A percentile compares a stretch with the other conserved stretches of the same genome.
These are phyloP conservation scores for Sisyra nigra DNA, from an alignment of 2,888 invertebrate genomes.

Conservation along the genomic window DNA sequence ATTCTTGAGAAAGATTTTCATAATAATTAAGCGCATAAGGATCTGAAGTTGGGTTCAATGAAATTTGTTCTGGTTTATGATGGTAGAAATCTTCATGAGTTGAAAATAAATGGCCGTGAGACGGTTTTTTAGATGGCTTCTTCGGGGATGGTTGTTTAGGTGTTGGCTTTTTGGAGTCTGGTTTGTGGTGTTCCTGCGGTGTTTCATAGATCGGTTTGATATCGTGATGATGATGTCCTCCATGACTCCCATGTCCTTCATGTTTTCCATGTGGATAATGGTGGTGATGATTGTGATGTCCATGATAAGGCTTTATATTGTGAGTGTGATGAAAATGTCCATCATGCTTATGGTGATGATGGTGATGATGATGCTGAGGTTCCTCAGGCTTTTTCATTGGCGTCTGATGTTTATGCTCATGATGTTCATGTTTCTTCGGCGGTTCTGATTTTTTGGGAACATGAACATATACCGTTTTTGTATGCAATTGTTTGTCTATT, in stretches of 20 bases:
- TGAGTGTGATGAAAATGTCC: constrained; percentile 5
- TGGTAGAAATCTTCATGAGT: constrained; percentile 6
- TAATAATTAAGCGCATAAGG: too few species aligned
- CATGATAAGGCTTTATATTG: not conserved
- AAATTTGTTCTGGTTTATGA: not conserved
- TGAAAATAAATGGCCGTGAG: constrained; percentile 7
- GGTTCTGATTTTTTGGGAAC: constrained; percentile 23
- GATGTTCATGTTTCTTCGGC: constrained; percentile 17
- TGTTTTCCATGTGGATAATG: not conserved
- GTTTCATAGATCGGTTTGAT: constrained; percentile 22
- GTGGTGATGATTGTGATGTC: not conserved
- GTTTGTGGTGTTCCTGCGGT: constrained; percentile 25
- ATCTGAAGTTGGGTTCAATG: too few species aligned
- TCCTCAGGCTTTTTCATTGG: constrained; percentile 12
- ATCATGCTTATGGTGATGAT: constrained; percentile 10
- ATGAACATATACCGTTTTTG: constrained; percentile 40
- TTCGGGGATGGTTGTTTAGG: constrained; percentile 24
- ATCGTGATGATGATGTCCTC: constrained; percentile 15
- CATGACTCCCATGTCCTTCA: constrained; percentile 12
- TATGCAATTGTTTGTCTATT: constrained; percentile 40
- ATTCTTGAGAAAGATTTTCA: too few species aligned
- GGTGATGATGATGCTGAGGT: constrained; percentile 9
- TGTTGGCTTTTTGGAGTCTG: constrained; percentile 14
- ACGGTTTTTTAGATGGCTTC: constrained; percentile 11
- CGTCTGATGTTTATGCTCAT: constrained; percentile 16